Conservation (phyloP, 2,113 vertebrate genomes). For the Salminus brasiliensis region DNA sequence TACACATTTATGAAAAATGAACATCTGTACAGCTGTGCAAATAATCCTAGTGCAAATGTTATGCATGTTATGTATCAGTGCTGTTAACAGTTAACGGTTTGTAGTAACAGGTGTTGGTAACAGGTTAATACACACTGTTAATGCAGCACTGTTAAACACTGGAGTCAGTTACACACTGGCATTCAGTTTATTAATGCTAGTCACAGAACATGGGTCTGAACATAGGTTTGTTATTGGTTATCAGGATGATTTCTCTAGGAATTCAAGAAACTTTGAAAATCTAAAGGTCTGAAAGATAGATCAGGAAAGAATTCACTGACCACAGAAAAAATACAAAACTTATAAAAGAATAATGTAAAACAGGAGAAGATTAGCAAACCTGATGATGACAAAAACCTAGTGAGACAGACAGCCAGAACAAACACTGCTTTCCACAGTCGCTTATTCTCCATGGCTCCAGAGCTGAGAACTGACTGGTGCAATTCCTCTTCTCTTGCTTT, state of each 20-base stretch:
- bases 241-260: not conserved
- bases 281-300: not conserved
- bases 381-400: too few species aligned
- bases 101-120: slow-evolving; percentile 43
- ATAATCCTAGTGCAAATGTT: too few species aligned
- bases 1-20: too few species aligned
- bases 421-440: slow-evolving; percentile 6
- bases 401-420: slow-evolving; percentile 22
- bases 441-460: slow-evolving; percentile 28
- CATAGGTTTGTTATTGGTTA: not conserved
- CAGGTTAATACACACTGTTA: slow-evolving; percentile 1
- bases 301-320: not conserved
- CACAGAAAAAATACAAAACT: too few species aligned
- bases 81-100: slow-evolving; percentile 34
- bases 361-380: too few species aligned
- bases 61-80: too few species aligned
- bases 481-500: slow-evolving; percentile 19
- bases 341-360: not conserved
- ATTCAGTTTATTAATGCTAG: not conserved
- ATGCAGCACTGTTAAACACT: too few species aligned
- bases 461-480: too few species aligned
- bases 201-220: not conserved
- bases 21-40: too few species aligned
- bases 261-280: not conserved
- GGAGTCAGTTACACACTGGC: not conserved